Conservation (phyloP, 2,888 invertebrate genomes). For the Nipponacmea schrenckii region DNA sequence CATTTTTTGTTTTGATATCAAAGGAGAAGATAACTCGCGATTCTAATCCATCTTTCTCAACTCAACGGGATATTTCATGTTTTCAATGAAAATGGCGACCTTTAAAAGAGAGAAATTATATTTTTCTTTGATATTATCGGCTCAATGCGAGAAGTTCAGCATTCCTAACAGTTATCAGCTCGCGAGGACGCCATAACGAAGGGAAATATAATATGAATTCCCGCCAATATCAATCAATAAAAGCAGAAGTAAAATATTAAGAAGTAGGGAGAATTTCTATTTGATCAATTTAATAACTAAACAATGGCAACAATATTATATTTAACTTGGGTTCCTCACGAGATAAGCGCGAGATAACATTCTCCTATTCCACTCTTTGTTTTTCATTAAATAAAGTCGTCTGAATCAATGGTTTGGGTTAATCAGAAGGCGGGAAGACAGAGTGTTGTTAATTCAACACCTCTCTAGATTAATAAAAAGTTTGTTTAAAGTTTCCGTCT, state of each 20-base stretch:
- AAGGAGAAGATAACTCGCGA: too few relatives aligned
- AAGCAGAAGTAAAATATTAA: neutral
- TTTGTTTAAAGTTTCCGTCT: too few relatives aligned
- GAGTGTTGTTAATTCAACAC: too few relatives aligned
- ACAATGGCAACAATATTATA: constrained; percentile 2
- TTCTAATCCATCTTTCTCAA: too few relatives aligned
- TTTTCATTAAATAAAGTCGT: neutral
- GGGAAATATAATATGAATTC: constrained; percentile 1
- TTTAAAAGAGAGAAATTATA: constrained; percentile 2
- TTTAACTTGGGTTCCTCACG: neutral
- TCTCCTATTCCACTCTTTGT: neutral
- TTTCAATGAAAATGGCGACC: neutral
- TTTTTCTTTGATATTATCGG: constrained; percentile 7
- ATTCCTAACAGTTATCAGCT: constrained; percentile 5
- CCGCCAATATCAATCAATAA: constrained; percentile 8
- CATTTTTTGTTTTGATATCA: too few relatives aligned
- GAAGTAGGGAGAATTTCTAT: neutral
- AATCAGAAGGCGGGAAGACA: too few relatives aligned
- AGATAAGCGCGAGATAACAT: neutral
- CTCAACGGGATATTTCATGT: neutral
- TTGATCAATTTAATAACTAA: constrained; percentile 2
- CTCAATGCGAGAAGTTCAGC: neutral
- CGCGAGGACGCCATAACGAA: neutral
- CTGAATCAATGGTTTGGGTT: too few relatives aligned
- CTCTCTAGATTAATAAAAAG: too few relatives aligned